Conservation (phyloP, 1,140 invertebrate genomes). For the Nasonia vitripennis region DNA sequence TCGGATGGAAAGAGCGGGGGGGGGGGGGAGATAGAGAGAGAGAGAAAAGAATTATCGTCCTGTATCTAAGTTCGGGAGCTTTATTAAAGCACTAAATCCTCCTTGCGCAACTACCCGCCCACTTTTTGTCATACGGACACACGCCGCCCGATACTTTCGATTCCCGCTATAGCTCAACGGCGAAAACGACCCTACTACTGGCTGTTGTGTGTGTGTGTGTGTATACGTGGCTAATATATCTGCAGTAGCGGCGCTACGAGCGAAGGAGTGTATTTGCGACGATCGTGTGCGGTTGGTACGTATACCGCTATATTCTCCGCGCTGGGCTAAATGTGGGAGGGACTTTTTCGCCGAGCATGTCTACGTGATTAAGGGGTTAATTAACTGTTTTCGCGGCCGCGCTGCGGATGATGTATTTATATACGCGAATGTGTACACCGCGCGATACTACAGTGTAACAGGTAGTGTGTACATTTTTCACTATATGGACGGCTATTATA, state of each 20-base stretch:
- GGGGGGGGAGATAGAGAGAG: neutral
- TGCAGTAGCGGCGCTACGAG: neutral
- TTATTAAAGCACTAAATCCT: conserved; percentile 61
- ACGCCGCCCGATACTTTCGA: neutral
- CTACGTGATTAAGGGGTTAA: neutral
- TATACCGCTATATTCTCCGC: neutral
- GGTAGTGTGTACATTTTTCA: neutral
- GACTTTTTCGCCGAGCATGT: neutral
- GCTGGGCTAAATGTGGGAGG: neutral
- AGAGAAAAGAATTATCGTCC: conserved; percentile 38
- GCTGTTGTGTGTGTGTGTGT: neutral
- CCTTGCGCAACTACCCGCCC: conserved; percentile 11
- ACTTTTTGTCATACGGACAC: conserved; percentile 22
- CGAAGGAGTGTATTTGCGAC: neutral
- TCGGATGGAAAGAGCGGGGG: neutral
- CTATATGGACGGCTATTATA: neutral
- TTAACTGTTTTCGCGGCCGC: neutral
- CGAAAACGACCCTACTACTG: neutral
- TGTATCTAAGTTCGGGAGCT: conserved; percentile 47
- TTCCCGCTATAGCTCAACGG: neutral
- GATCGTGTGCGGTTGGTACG: neutral
- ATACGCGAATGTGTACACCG: neutral
- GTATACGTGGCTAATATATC: neutral
- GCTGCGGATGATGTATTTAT: neutral
- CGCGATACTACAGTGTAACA: neutral